phyloP scores from a whole-genome alignment of 2,797 vertebrate genomes.

The Spinus pinus region DNA sequence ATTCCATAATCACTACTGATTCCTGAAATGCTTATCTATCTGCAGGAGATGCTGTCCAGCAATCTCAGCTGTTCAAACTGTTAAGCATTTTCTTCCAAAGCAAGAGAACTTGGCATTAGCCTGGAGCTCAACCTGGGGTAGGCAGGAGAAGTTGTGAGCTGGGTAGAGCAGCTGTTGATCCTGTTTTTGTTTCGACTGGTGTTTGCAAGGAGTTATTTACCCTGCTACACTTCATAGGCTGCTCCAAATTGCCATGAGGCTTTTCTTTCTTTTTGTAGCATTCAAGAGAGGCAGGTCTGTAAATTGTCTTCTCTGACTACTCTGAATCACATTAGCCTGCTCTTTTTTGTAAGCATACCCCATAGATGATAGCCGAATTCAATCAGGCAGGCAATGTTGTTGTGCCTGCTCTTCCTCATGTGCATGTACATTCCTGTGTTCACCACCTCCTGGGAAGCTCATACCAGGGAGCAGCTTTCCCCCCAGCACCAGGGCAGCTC shows the following conservation, averaged over 20 bases:
- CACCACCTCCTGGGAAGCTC: neutral
- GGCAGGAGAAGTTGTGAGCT: neutral
- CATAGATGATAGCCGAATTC: neutral
- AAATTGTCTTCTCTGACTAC: neutral
- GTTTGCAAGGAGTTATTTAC: slow-evolving; percentile 10
- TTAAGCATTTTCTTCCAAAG: neutral
- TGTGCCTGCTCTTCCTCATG: fast-evolving
- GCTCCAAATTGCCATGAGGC: neutral
- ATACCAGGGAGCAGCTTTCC: neutral
- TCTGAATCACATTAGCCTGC: neutral
- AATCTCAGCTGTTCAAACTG: neutral
- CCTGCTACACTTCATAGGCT: neutral
- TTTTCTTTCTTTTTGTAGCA: neutral
- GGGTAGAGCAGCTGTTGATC: neutral
- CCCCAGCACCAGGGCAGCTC: neutral
- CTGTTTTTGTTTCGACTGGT: neutral
- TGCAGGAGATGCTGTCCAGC: neutral
- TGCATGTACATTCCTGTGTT: fast-evolving
- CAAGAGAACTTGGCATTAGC: neutral
- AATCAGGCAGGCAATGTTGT: fast-evolving
- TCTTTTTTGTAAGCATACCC: neutral
- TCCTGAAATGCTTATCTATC: neutral
- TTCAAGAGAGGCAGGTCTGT: neutral
- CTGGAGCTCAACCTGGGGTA: neutral
- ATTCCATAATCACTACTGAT: neutral